Evolutionary conservation across 2,888 invertebrate genomes (phyloP), one percentile per base, ranked within the genome.

Genomic region (Oscheius sp.): DNA sequence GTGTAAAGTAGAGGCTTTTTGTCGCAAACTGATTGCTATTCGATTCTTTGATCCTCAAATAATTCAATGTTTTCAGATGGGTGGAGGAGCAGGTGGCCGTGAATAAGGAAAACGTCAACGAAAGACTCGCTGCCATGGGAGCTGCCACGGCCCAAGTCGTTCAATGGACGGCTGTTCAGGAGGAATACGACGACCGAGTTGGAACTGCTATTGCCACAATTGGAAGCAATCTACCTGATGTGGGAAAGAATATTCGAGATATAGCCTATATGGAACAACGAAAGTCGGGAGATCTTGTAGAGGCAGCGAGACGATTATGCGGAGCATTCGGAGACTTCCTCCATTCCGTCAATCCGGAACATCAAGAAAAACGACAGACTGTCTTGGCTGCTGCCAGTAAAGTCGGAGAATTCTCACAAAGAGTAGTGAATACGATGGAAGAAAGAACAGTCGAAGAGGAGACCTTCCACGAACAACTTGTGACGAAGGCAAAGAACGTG

Each of bases 81-180:
- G 66, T 77, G 47, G 77, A 76, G 30, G 76, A 73, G 62, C 78
- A 74, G 64, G 68, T 95, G 87, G 96, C 95, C 87, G 93, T 94
- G 65, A 93, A 93, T 87, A 94, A 94, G 87, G 96, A 97, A 89
- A 94, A 93, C 80, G 94, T 98, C 67, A 94, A 94, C 75, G 94
- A 94, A 62, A 94, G 97, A 87, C 92, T 98, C 82, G 96, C 96
- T 4, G 96, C 96, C 68, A 97, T 98, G 95, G 97, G 94, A 88
- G 97, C 97, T 0, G 97, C 97, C 66, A 98, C 97, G 0, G 98
- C 98, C 8, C 95, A 96, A 88, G 93, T 96, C 57, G 93, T 95
- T 68, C 94, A 94, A 0, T 89, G 93, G 67, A 94, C 94, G 0
- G 92, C 83, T 17, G 87, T 87, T 20, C 85, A 94, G 77, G 93